Base-by-base conservation (phyloP, 2,888 invertebrate species). In the Drosophila buzzatii region DNA sequence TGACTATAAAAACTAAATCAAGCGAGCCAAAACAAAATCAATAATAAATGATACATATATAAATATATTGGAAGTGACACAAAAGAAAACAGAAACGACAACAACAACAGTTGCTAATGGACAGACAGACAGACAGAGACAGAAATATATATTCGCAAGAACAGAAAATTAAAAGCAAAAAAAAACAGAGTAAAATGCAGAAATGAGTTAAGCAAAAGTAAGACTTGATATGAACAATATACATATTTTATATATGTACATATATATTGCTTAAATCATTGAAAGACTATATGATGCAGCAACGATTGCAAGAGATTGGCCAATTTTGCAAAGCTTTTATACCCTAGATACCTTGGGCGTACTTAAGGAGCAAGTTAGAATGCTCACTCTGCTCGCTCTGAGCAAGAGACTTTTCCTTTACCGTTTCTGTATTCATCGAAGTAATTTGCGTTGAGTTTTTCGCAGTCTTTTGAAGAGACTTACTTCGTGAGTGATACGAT, bases 1-100 rank as follows among this genome's bases (percentile, higher is more conserved):
- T 66, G 66, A 51, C 69, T 27, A 27, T 6, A 37, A 58, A 41
- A 37, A 18, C 42, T 37, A 67, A 67, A 67, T 55, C 33, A 44
- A 31, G n/a, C 18, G 12, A 33, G 39, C 16, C 47, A 55, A 41
- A 41, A 41, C 53, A 12, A 56, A 56, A 67, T 67, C 67, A 67
- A 56, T 67, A 55, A 37, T 31, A 47, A 64, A 52, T 33, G 33
- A 31, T 37, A 23, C 14, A 27, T 47, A 23, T 45, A 45, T 42
- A 20, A 9, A 42, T 10, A 44, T 20, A 41, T 14, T 6, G 12
- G 2, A 44, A 44, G 12, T 44, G 44, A 20, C 20, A 16, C 59
- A 51, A 2, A 14, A 31, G 27, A 7, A n/a, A 35, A 39, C 27
- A 53, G 23, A 27, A 39, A 41, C 39, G 27, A 18, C 39, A 37